Percentiles rank a stretch among this genome's conserved stretches.
Conservation (phyloP, 2,113 vertebrate species). For the Micronisus gabar region DNA sequence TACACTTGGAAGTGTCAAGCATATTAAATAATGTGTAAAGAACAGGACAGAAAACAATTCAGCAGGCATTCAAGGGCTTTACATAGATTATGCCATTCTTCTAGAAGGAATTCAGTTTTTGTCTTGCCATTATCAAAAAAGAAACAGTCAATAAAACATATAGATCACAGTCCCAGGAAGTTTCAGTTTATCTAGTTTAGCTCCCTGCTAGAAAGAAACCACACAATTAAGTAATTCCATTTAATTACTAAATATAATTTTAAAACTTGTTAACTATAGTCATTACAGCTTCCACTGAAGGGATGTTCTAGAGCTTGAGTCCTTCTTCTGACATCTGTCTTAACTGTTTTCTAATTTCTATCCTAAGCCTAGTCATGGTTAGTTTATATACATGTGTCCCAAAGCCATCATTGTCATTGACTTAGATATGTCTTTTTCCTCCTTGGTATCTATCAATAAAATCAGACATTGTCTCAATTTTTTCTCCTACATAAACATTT, state of each 20-base stretch:
- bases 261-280: neutral
- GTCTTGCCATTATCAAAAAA: neutral
- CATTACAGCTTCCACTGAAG: neutral
- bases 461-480: neutral
- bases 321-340: neutral
- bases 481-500: neutral
- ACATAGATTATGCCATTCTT: neutral
- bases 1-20: neutral
- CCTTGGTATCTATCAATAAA: neutral
- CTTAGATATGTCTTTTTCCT: neutral
- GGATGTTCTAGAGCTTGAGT: neutral
- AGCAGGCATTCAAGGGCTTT: neutral
- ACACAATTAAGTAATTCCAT: neutral
- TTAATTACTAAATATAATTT: neutral
- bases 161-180: neutral
- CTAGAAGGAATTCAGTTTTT: neutral
- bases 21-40: neutral
- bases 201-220: accelerated
- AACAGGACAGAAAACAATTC: neutral
- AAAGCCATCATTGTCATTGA: neutral
- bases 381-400: neutral
- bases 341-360: neutral
- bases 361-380: neutral
- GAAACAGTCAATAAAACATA: neutral
- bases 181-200: neutral